A percentile compares a stretch with the other conserved stretches of the same genome.
phyloP scores from a whole-genome alignment of 2,113 vertebrate genomes.

The Gymnocephalus cernua region DNA sequence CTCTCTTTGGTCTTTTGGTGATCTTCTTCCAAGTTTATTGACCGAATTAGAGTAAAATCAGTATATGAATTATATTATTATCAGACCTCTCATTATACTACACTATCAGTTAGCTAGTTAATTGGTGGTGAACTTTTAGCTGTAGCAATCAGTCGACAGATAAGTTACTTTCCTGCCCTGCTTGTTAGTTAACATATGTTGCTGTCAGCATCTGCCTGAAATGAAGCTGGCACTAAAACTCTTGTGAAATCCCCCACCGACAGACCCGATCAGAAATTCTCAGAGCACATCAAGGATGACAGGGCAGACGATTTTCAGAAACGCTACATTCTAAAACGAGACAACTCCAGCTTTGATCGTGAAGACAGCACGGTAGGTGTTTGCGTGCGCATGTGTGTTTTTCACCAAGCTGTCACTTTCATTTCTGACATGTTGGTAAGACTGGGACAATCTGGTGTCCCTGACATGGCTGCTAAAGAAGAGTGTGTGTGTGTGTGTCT shows the following conservation, averaged over 20 bases:
- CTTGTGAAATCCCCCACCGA: conserved; percentile 44
- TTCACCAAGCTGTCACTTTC: conserved; percentile 76
- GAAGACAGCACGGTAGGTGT: conserved; percentile 93
- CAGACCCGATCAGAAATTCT: conserved; percentile 99
- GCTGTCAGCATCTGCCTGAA: conserved; percentile 66
- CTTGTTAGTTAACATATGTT: conserved; percentile 50
- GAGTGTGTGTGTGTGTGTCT: background rate
- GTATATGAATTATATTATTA: background rate
- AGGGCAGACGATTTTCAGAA: conserved; percentile 98
- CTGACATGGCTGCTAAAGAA: conserved; percentile 73
- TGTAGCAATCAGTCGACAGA: background rate
- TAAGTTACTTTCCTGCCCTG: background rate
- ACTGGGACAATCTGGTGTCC: conserved; percentile 77
- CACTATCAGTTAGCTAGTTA: background rate
- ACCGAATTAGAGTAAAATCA: background rate
- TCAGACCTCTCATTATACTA: too few species aligned
- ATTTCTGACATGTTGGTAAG: conserved; percentile 74
- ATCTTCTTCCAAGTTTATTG: too few species aligned
- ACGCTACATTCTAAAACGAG: conserved; percentile 98
- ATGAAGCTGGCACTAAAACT: conserved; percentile 63
- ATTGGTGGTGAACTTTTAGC: conserved; percentile 4
- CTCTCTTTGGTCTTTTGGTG: background rate
- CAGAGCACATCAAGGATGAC: conserved; percentile 98
- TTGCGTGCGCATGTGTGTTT: conserved; percentile 21
- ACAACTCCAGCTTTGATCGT: conserved; percentile 98